phyloP scores from a whole-genome alignment of 37 sponge, comb jelly and placozoan genomes.

The Eunapius fragilis region DNA sequence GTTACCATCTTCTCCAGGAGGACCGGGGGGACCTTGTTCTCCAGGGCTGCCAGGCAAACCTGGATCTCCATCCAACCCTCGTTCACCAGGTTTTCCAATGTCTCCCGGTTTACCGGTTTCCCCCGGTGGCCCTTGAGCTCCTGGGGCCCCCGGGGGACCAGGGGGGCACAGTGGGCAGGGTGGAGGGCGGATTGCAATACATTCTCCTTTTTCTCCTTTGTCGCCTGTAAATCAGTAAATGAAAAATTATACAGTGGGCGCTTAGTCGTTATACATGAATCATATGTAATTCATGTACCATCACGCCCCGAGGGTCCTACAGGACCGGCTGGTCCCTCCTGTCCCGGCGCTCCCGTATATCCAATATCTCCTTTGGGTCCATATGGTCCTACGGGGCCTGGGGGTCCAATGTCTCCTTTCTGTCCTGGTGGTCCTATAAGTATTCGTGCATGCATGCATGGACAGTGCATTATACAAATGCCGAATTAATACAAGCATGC shows the following conservation, averaged over 20 bases:
- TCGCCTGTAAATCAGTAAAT: neutral
- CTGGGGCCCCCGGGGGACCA: too few species aligned
- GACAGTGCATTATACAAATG: too few species aligned
- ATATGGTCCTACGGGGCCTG: slow-evolving; percentile 32
- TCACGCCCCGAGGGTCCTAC: neutral
- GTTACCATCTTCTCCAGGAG: neutral
- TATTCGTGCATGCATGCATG: too few species aligned
- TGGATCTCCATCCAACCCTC: neutral
- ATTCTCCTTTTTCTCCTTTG: too few species aligned
- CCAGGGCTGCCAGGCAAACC: slow-evolving; percentile 48
- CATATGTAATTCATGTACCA: neutral
- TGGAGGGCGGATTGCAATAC: too few species aligned
- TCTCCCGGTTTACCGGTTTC: too few species aligned
- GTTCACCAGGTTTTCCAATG: too few species aligned
- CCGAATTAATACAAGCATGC: too few species aligned
- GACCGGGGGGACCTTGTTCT: slow-evolving; percentile 43
- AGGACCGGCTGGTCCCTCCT: neutral
- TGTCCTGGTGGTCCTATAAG: too few species aligned
- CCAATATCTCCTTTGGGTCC: slow-evolving; percentile 1
- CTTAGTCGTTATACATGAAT: neutral
- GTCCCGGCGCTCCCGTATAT: neutral
- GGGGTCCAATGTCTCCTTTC: slow-evolving; percentile 3
- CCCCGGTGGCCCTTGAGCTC: too few species aligned
- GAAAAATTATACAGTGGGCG: too few species aligned
- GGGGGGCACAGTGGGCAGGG: too few species aligned